Evolutionary conservation across 2,888 invertebrate genomes (phyloP).

Genomic region (Ormyrus nitidulus): DNA sequence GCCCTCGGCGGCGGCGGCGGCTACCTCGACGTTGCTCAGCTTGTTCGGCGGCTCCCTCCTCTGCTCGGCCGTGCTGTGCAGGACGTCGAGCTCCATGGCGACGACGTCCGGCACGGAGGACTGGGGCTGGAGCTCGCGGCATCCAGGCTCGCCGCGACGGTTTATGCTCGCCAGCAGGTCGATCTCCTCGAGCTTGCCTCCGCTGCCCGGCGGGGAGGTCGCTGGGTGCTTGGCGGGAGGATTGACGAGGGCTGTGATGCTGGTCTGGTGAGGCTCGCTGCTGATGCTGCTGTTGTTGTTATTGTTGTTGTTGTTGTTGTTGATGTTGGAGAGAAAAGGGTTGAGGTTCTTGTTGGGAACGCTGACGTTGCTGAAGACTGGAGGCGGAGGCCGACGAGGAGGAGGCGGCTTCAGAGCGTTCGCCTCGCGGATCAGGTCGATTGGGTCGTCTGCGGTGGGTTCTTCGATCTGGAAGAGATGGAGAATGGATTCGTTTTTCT

Average conservation of each 20-base stretch:
- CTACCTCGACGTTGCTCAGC: conserved; percentile 1
- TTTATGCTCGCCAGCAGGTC: conserved; percentile 72
- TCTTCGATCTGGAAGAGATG: conserved; percentile 30
- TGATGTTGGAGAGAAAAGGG: not conserved
- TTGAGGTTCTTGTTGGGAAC: not conserved
- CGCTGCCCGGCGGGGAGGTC: conserved; percentile 29
- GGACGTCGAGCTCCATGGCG: conserved; percentile 71
- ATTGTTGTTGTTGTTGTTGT: conserved; percentile 5
- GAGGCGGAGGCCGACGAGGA: conserved; percentile 5
- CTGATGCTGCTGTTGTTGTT: conserved; percentile 10
- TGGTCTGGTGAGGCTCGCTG: not conserved
- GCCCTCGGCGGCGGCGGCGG: not conserved
- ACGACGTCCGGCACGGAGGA: conserved; percentile 71
- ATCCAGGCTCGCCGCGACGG: conserved; percentile 64
- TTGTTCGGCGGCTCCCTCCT: conserved; percentile 57
- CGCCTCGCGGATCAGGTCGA: conserved; percentile 54
- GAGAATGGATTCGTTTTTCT: no score
- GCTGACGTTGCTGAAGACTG: not conserved
- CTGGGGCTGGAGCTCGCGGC: conserved; percentile 12
- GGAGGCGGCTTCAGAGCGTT: conserved; percentile 21
- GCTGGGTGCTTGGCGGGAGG: conserved; percentile 34
- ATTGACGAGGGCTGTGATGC: not conserved
- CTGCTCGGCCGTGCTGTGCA: not conserved
- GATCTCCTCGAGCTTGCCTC: conserved; percentile 70
- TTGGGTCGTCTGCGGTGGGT: conserved; percentile 26